Evolutionary conservation across 2,113 vertebrate genomes (phyloP).

Genomic region (Cercocebus atys): DNA sequence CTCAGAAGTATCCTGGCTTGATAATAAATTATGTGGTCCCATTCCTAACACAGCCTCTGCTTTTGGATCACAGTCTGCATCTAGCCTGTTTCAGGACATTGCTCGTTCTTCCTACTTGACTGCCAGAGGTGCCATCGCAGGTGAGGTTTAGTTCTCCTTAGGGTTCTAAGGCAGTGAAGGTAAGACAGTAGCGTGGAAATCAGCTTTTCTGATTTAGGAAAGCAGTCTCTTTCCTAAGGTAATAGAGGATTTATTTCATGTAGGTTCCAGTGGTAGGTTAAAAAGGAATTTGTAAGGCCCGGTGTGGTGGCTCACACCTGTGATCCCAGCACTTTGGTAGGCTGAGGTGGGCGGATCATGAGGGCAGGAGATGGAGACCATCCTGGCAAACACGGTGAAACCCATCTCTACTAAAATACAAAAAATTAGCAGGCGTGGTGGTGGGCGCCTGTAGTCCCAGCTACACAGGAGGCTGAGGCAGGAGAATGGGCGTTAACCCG

Average conservation of each 20-base stretch:
- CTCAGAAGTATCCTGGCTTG: background rate
- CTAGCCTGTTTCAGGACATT: background rate
- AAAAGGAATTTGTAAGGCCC: background rate
- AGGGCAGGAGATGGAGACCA: no score
- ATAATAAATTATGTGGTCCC: background rate
- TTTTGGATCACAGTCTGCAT: background rate
- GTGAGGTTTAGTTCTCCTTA: background rate
- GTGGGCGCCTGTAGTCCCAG: no score
- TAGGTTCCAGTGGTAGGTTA: background rate
- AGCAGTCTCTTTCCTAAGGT: background rate
- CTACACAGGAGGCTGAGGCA: no score
- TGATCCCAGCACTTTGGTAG: no score
- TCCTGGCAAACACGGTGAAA: no score
- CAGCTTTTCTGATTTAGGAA: background rate
- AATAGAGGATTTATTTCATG: constrained; percentile 12
- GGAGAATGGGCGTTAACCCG: rapidly evolving
- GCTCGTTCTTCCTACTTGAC: background rate
- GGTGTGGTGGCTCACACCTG: no score
- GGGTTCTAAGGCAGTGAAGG: background rate
- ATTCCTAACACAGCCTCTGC: background rate
- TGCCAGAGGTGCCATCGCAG: background rate
- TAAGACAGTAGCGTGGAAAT: background rate
- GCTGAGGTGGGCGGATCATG: no score
- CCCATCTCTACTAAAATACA: no score
- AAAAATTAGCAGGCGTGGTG: no score